Conservation (phyloP, 2,888 invertebrate species). For the Phaedon cochleariae region DNA sequence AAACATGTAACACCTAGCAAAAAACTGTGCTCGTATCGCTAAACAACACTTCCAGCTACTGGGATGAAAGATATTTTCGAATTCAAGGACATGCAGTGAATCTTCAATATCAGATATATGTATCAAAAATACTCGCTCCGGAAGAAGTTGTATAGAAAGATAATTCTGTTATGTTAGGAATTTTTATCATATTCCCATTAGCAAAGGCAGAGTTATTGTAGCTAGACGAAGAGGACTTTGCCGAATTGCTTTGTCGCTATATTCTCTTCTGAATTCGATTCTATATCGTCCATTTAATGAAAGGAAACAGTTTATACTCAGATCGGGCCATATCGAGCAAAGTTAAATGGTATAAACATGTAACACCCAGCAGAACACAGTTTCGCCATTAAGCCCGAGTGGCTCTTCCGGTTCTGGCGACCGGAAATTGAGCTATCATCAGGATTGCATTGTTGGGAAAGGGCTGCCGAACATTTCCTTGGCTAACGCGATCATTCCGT, state of each 20-base stretch:
- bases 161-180: no score
- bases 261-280: not conserved
- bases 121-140: no score
- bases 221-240: no score
- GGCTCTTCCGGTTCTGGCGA: constrained; percentile 54
- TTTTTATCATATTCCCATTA: no score
- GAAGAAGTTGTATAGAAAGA: no score
- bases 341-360: constrained; percentile 60
- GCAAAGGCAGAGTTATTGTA: no score
- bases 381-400: constrained; percentile 57
- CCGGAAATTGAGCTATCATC: constrained; percentile 53
- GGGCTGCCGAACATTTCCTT: not conserved
- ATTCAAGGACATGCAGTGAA: no score
- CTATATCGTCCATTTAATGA: constrained; percentile 14
- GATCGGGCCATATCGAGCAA: constrained; percentile 33
- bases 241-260: no score
- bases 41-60: no score
- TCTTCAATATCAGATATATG: no score
- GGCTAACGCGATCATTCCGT: not conserved
- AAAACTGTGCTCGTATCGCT: no score
- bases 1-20: constrained; percentile 56
- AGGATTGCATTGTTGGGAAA: constrained; percentile 37
- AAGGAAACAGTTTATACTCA: constrained; percentile 23
- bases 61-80: no score
- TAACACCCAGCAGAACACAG: constrained; percentile 55